Conservation (phyloP, 2,888 invertebrate genomes). For the Prionchulus punctatus region DNA sequence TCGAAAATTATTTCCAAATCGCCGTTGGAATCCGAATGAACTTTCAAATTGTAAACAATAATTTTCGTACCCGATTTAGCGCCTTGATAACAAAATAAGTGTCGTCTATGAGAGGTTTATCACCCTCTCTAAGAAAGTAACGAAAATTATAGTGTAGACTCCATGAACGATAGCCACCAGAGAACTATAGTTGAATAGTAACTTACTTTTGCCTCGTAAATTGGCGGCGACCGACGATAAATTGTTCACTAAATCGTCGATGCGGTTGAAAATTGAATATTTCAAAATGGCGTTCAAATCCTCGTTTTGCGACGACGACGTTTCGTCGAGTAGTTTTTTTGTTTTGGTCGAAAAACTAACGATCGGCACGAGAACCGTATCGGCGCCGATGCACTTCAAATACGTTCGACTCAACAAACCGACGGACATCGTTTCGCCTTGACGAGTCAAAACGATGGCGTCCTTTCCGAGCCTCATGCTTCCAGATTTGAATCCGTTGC, state of each 20-base stretch:
- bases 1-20: not conserved
- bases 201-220: too few relatives aligned
- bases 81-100: not conserved
- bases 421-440: slow-evolving; percentile 12
- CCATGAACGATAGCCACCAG: too few relatives aligned
- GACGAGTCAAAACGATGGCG: slow-evolving; percentile 31
- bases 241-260: not conserved
- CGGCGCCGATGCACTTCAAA: slow-evolving; percentile 23
- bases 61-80: not conserved
- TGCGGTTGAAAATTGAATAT: not conserved
- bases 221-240: not conserved
- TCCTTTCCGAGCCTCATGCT: slow-evolving; percentile 34
- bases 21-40: not conserved
- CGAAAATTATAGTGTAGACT: too few relatives aligned
- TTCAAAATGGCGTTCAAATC: not conserved
- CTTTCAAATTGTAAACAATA: not conserved
- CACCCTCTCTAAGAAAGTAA: too few relatives aligned
- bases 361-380: slow-evolving; percentile 32
- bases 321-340: not conserved
- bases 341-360: slow-evolving; percentile 11
- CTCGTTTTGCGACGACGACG: not conserved
- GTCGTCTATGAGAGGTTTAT: too few relatives aligned
- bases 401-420: slow-evolving; percentile 32
- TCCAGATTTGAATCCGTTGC: slow-evolving; percentile 34
- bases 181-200: too few relatives aligned